phyloP scores from a whole-genome alignment of 2,113 vertebrate species.

The Coturnix japonica region DNA sequence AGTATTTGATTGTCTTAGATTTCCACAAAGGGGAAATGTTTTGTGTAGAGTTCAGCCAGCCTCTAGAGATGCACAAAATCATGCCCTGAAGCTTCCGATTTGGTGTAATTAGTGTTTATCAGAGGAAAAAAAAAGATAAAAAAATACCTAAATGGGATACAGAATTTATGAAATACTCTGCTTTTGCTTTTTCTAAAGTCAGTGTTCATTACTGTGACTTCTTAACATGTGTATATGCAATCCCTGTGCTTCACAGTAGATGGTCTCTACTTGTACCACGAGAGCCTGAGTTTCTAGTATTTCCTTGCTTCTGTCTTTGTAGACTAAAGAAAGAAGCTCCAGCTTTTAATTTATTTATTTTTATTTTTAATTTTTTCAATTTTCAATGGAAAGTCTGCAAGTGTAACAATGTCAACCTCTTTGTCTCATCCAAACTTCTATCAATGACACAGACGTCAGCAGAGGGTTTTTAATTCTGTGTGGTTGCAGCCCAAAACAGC shows the following conservation, averaged over 20 bases:
- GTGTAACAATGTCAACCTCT: not conserved
- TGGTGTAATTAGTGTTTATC: not conserved
- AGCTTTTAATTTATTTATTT: not conserved
- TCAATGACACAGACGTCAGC: not conserved
- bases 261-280: not conserved
- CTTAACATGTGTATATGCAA: rapidly evolving
- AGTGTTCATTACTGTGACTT: not conserved
- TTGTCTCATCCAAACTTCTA: not conserved
- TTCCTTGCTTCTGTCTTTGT: not conserved
- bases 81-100: not conserved
- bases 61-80: not conserved
- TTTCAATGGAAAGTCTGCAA: not conserved
- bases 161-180: not conserved
- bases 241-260: rapidly evolving
- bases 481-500: not conserved
- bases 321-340: not conserved
- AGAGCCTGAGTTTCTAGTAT: not conserved
- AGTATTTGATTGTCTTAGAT: not conserved
- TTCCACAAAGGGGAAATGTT: not conserved
- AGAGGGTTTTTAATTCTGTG: not conserved
- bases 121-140: not conserved
- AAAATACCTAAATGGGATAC: not conserved
- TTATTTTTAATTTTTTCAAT: not conserved
- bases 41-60: not conserved
- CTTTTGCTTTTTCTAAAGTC: not conserved